Base-by-base conservation (phyloP, 2,888 invertebrate genomes). In the Galeopsomyia nigrocyanea region DNA sequence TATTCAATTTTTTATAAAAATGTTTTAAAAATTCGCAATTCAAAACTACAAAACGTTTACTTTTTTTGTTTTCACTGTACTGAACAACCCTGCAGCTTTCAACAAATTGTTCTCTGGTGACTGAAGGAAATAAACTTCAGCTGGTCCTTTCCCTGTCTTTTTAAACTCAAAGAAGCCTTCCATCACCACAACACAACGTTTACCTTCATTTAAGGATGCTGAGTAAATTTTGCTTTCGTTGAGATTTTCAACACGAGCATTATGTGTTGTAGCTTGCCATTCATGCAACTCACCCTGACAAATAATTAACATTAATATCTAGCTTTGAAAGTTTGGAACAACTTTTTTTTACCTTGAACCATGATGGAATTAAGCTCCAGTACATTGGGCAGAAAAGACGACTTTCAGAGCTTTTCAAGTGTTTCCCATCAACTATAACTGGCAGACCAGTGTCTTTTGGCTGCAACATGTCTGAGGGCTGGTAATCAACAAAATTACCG, bases 211-310 rank as follows among this genome's bases (percentile, higher is more conserved):
- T 14, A 73, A 61, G 21, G 70, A 49, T 46, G 66, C 2, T 46
- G 73, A 64, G 53, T 73, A 75, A n/a, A 75, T 57, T 55, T 68
- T 73, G 47, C 70, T 73, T 51, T 73, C 51, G 14, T 22, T 13
- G 19, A 75, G 26, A 75, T 73, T 73, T 70, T 75, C 75, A 26
- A 75, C 21, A 9, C 75, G 51, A 2, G 75, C 75, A 69, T 75
- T 75, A n/a, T 75, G 64, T 13, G 73, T 73, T 31, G 22, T 53
- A 50, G 60, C 63, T 16, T 53, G 63, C 72, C 73, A 73, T 46
- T 73, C 61, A 21, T 58, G 50, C 22, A 70, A 49, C 31, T 67
- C 60, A 22, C 26, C 72, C 75, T 75, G 22, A 69, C 13, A 56
- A n/a, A 19, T 50, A n/a, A 46, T 10, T 22, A 19, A 10, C 9